These are phyloP conservation scores for Scaptomyza reducta DNA, from an alignment of 2,888 invertebrate species.

Conservation along the genomic window DNA sequence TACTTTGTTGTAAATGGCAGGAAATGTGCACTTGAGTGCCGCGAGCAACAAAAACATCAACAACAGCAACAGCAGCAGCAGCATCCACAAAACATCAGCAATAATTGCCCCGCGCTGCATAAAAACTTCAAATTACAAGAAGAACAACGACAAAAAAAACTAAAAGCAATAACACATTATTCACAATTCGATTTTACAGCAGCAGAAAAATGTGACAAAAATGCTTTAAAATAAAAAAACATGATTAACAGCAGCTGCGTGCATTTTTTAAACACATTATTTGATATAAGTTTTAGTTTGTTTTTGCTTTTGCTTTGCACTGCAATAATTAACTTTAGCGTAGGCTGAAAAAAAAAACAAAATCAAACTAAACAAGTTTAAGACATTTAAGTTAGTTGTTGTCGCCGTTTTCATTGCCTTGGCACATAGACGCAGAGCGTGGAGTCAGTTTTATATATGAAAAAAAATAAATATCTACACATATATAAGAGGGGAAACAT, in stretches of 20 bases:
- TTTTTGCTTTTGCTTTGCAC: conserved; percentile 12
- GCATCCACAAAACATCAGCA: conserved; percentile 31
- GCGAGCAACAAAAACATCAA: conserved; percentile 22
- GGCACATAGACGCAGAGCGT: conserved; percentile 56
- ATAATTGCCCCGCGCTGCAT: conserved; percentile 42
- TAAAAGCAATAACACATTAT: conserved; percentile 36
- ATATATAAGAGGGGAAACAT: background rate
- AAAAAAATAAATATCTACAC: background rate
- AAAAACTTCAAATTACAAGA: conserved; percentile 56
- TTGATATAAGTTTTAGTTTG: conserved; percentile 22
- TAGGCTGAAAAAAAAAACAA: conserved; percentile 53
- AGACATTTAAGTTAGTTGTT: conserved; percentile 38
- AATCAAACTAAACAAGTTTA: conserved; percentile 23
- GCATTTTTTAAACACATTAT: conserved; percentile 35
- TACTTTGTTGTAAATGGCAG: conserved; percentile 70
- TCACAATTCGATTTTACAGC: conserved; percentile 47
- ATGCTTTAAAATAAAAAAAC: conserved; percentile 10
- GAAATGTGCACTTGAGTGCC: conserved; percentile 76
- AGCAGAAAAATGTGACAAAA: conserved; percentile 21
- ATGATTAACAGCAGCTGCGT: conserved; percentile 38
- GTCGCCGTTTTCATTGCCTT: conserved; percentile 58
- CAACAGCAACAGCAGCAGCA: conserved; percentile 19
- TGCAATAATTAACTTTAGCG: conserved; percentile 51
- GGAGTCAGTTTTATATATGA: conserved; percentile 61
- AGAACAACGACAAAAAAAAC: conserved; percentile 18